These are phyloP conservation scores for Rhizoglyphus robini DNA, from an alignment of 1,140 invertebrate species.

Conservation along the genomic window DNA sequence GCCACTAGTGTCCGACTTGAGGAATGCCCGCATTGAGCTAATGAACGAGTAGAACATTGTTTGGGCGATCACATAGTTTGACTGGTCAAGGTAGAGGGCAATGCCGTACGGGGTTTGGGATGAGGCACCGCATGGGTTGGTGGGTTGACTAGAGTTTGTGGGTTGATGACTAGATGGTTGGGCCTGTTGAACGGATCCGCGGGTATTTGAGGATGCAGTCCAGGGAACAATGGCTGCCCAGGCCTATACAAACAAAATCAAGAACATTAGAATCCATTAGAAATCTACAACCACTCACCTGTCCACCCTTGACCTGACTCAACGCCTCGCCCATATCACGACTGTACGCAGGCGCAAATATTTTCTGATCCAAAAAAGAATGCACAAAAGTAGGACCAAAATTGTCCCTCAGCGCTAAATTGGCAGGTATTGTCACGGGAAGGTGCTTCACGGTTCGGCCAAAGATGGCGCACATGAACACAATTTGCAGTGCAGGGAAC, in stretches of 20 bases:
- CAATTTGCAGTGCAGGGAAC: constrained; percentile 76
- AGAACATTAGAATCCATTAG: constrained; percentile 6
- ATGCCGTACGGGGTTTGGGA: neutral
- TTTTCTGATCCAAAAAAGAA: neutral
- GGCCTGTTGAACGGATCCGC: too few species aligned
- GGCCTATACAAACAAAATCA: constrained; percentile 22
- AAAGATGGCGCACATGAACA: constrained; percentile 83
- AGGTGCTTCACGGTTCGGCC: constrained; percentile 72
- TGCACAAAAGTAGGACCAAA: constrained; percentile 1
- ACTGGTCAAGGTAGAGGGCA: neutral
- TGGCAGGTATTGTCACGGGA: constrained; percentile 49
- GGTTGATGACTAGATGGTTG: too few species aligned
- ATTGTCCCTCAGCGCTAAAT: neutral
- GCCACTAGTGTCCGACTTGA: neutral
- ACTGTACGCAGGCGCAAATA: neutral
- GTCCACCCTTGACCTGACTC: neutral
- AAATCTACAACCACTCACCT: neutral
- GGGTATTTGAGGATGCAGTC: too few species aligned
- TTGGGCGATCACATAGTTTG: constrained; percentile 11
- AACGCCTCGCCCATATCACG: neutral
- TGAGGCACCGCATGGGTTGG: too few species aligned
- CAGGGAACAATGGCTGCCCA: constrained; percentile 21
- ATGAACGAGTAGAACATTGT: constrained; percentile 8
- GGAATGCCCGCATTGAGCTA: neutral
- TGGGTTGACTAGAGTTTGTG: too few species aligned